These are phyloP conservation scores for Bactericera cockerelli DNA, from an alignment of 1,140 invertebrate genomes.

Conservation along the genomic window DNA sequence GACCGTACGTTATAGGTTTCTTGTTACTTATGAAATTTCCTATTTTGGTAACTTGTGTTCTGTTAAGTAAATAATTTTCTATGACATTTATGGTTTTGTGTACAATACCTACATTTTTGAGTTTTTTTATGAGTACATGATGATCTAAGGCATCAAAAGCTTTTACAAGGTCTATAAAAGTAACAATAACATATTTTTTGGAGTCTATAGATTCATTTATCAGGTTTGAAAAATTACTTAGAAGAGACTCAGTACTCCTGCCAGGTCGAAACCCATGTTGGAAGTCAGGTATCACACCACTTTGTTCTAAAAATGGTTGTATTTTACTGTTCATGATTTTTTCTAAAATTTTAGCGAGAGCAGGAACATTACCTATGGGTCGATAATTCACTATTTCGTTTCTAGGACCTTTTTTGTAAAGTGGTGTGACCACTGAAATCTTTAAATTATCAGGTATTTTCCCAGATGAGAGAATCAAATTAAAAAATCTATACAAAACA, in stretches of 20 bases:
- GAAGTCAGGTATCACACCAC: background rate
- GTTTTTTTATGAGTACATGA: background rate
- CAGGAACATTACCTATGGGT: background rate
- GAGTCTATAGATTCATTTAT: background rate
- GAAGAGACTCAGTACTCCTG: background rate
- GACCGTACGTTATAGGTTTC: background rate
- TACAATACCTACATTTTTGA: background rate
- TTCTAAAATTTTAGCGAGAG: background rate
- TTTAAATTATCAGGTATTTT: background rate
- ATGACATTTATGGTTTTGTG: background rate
- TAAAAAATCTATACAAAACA: background rate
- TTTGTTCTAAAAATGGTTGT: background rate
- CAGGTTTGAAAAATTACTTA: background rate
- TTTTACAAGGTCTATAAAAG: background rate
- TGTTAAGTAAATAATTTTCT: background rate
- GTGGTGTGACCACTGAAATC: background rate
- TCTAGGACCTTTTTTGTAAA: background rate
- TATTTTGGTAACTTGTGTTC: background rate
- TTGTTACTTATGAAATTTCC: background rate
- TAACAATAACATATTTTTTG: background rate
- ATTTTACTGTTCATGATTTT: background rate
- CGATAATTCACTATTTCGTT: background rate
- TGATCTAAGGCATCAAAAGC: slow-evolving; percentile 1
- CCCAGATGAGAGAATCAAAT: background rate
- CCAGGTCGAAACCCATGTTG: background rate